Percentiles rank a stretch among this genome's conserved stretches.
Conservation (phyloP, 1,140 invertebrate genomes). For the Pseudomyrmex sp. region DNA sequence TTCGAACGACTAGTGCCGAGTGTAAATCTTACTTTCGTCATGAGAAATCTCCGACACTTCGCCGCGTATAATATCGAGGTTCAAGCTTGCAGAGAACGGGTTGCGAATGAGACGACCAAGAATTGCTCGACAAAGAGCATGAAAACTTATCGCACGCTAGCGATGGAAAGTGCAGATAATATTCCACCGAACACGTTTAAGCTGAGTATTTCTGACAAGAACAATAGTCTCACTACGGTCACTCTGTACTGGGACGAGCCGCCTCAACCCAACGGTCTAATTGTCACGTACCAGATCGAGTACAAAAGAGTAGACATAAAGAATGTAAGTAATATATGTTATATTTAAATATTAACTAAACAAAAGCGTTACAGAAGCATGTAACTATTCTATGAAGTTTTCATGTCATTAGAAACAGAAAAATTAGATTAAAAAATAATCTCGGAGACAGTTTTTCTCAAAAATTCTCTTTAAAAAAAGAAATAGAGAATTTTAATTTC, state of each 20-base stretch:
- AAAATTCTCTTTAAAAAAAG: no score
- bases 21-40: slow-evolving; percentile 82
- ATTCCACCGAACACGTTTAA: slow-evolving; percentile 84
- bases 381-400: background rate
- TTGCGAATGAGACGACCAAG: slow-evolving; percentile 78
- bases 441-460: background rate
- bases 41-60: slow-evolving; percentile 90
- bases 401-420: background rate
- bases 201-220: slow-evolving; percentile 77
- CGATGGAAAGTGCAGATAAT: slow-evolving; percentile 86
- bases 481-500: no score
- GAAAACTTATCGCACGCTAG: slow-evolving; percentile 83
- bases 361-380: background rate
- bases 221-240: slow-evolving; percentile 84
- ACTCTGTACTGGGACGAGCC: slow-evolving; percentile 92
- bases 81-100: slow-evolving; percentile 89
- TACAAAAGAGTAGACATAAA: slow-evolving; percentile 88
- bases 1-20: slow-evolving; percentile 78
- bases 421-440: background rate
- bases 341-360: slow-evolving; percentile 22
- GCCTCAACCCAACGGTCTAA: slow-evolving; percentile 92
- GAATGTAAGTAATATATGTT: slow-evolving; percentile 85
- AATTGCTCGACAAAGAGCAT: slow-evolving; percentile 83
- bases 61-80: slow-evolving; percentile 90
- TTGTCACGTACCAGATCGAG: slow-evolving; percentile 93